Evolutionary conservation across 2,888 invertebrate species (phyloP).

Genomic region (Diloba caeruleocephala): DNA sequence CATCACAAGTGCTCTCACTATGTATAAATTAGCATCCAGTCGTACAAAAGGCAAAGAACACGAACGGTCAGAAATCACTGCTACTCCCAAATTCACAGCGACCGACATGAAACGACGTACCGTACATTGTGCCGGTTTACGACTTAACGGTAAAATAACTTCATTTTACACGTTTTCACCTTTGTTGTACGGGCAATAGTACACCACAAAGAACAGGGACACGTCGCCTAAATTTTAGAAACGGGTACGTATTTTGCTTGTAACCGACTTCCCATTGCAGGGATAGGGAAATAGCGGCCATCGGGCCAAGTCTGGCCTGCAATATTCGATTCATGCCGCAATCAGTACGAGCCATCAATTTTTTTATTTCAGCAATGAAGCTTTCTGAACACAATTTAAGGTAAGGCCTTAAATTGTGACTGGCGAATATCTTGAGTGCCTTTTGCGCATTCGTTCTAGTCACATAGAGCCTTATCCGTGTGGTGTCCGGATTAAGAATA

Average conservation of each 20-base stretch:
- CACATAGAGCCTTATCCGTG: no score
- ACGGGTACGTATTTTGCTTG: constrained; percentile 31
- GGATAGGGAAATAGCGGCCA: no score
- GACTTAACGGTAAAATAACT: constrained; percentile 64
- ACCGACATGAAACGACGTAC: constrained; percentile 40
- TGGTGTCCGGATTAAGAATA: no score
- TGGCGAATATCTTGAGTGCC: no score
- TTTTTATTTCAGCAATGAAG: no score
- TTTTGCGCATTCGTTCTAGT: no score
- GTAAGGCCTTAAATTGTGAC: no score
- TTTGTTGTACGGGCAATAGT: constrained; percentile 52
- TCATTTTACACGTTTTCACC: constrained; percentile 65
- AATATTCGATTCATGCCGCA: no score
- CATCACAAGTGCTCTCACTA: constrained; percentile 16
- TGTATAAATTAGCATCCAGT: constrained; percentile 51
- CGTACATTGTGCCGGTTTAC: constrained; percentile 63
- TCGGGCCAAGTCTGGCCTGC: no score
- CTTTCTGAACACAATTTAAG: no score
- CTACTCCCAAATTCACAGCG: constrained; percentile 50
- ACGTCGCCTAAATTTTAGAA: constrained; percentile 44
- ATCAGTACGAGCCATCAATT: no score
- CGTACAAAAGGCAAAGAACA: constrained; percentile 43
- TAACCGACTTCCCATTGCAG: constrained; percentile 6
- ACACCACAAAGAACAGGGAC: constrained; percentile 29
- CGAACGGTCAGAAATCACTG: constrained; percentile 58